These are phyloP conservation scores for Fistularia commersonii DNA, from an alignment of 2,797 vertebrate genomes.

Conservation along the genomic window DNA sequence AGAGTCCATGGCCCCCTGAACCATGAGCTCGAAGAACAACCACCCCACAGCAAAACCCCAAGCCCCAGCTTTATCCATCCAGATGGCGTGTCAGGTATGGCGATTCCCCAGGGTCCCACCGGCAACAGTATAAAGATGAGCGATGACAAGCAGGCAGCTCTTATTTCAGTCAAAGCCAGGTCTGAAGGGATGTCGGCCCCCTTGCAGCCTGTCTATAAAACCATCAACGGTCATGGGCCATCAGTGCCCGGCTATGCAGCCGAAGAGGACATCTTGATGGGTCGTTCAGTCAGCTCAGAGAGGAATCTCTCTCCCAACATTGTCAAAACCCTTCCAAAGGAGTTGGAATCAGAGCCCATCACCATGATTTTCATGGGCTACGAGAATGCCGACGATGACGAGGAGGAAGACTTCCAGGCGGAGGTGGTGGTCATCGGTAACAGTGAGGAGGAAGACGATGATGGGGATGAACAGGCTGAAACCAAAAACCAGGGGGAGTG, in stretches of 20 bases:
- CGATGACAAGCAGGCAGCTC: slow-evolving; percentile 9
- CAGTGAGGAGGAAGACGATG: slow-evolving; percentile 61
- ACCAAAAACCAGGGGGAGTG: slow-evolving; percentile 40
- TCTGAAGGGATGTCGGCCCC: slow-evolving; percentile 32
- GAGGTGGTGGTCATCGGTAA: slow-evolving; percentile 86
- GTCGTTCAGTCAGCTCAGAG: slow-evolving; percentile 42
- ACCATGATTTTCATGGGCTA: slow-evolving; percentile 98
- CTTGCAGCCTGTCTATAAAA: slow-evolving; percentile 32
- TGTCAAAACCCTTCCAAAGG: slow-evolving; percentile 67
- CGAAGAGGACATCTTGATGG: slow-evolving; percentile 25
- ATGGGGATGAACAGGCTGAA: not conserved
- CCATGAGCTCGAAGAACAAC: slow-evolving; percentile 6
- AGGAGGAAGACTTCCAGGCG: slow-evolving; percentile 82
- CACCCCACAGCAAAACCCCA: slow-evolving; percentile 31
- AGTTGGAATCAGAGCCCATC: slow-evolving; percentile 75
- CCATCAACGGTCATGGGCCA: slow-evolving; percentile 37
- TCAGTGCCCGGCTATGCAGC: slow-evolving; percentile 3
- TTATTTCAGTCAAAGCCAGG: slow-evolving; percentile 40
- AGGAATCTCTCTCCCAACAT: slow-evolving; percentile 65
- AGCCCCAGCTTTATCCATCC: slow-evolving; percentile 32
- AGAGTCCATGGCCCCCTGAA: not conserved
- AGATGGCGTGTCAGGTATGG: slow-evolving; percentile 5
- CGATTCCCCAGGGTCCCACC: not conserved
- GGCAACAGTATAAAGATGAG: too few relatives aligned
- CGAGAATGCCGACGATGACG: slow-evolving; percentile 78